Evolutionary conservation across 2,113 vertebrate species (phyloP).

Genomic region (Girardinichthys multiradiatus): DNA sequence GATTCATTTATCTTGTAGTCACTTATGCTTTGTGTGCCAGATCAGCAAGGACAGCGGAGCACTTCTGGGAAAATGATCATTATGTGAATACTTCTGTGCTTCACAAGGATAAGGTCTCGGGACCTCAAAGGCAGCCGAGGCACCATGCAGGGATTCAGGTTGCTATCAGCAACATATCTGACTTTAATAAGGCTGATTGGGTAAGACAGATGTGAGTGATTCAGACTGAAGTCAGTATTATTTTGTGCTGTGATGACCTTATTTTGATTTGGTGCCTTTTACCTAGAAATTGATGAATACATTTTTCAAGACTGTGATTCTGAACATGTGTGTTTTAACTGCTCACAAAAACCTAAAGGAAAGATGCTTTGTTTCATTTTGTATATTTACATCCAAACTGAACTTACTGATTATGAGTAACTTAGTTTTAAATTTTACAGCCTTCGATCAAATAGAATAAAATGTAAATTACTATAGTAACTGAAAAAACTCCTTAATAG

Average conservation of each 20-base stretch:
- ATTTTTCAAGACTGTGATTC: not conserved
- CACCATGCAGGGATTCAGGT: not conserved
- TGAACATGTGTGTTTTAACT: not conserved
- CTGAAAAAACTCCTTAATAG: too few relatives aligned
- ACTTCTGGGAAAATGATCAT: slow-evolving; percentile 26
- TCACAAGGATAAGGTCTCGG: slow-evolving; percentile 1
- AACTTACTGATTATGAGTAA: too few relatives aligned
- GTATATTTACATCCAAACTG: not conserved
- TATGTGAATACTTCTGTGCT: slow-evolving; percentile 6
- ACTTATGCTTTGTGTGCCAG: slow-evolving; percentile 26
- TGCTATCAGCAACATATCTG: not conserved
- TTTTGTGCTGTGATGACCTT: not conserved
- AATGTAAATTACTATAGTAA: too few relatives aligned
- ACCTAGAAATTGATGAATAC: not conserved
- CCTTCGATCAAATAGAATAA: too few relatives aligned
- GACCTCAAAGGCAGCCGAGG: slow-evolving; percentile 15
- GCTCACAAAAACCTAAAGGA: not conserved
- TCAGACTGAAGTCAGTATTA: slow-evolving; percentile 1
- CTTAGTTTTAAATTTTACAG: too few relatives aligned
- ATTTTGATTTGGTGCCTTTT: not conserved
- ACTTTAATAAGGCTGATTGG: slow-evolving; percentile 12
- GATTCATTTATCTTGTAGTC: slow-evolving; percentile 50
- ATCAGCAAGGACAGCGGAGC: slow-evolving; percentile 27
- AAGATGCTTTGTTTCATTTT: not conserved
- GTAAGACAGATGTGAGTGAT: slow-evolving; percentile 5